Base-by-base conservation (phyloP, 2,797 vertebrate species). In the Agapornis canus region DNA sequence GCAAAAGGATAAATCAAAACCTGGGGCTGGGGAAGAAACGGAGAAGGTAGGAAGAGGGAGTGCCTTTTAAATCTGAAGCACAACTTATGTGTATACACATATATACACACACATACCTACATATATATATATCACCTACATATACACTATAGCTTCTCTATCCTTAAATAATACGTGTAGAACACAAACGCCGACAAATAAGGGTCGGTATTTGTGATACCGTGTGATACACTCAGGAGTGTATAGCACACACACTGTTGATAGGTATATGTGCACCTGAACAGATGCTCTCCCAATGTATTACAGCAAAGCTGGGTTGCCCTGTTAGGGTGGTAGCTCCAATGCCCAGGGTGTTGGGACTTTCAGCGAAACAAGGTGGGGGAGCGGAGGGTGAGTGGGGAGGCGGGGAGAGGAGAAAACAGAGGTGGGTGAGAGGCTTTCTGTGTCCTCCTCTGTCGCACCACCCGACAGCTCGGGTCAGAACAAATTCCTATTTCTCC, bases 31-130 rank as follows among this genome's bases (percentile, higher is more conserved):
- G 59, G 42, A 49, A 77, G 39, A 88, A 61, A 60, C 70, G 51
- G 57, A 61, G 13, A 56, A 89, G 86, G 84, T 80, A 91, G 91
- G 82, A 82, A 69, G 71, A 77, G 48, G 31, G 23, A 73, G 14
- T 8, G 12, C 10, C 31, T 87, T 76, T 85, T 66, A 52, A 64
- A 75, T 31, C n/a, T 8, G 45, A 56, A 68, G 5, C 35, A 27
- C 27, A 48, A 3, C 10, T 60, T 31, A 16, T 5, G 10, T 9
- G 17, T 5, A 8, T 18, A 10, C 39, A 19, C 39, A 15, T 37
- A 13, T 26, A 31, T 54, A 40, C 13, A 54, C 52, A 54, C 52
- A n/a, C 52, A n/a, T 12, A n/a, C 31, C 13, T n/a, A 13, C 20
- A 52, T 10, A 52, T 12, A 32, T 2, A 13, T 18, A 18, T 39